Base-by-base conservation (phyloP, 2,888 invertebrate genomes). In the Diploptera punctata region DNA sequence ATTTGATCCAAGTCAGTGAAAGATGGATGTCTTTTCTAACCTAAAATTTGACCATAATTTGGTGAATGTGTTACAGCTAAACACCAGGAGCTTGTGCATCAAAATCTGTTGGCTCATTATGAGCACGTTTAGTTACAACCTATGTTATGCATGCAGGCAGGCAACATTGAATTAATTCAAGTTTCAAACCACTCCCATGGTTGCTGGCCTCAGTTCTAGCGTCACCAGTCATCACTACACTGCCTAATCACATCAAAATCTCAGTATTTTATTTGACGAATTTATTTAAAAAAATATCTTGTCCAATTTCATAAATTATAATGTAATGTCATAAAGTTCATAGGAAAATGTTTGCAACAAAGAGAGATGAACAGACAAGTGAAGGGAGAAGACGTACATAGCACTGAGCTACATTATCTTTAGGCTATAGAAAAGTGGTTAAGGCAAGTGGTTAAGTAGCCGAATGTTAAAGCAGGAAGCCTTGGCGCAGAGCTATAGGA, bases 111-210 rank as follows among this genome's bases (percentile, higher is more conserved):
- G 26, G 26, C n/a, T 57, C 31, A 29, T 57, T 57, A 57, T 24
- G 57, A 29, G 29, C 29, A 16, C 57, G 9, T 57, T 57, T 57
- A 57, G 57, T 16, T 57, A 47, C 47, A 47, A 13, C 47, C 47
- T 47, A 29, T 1, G 57, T 31, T 29, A 24, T 29, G 29, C 57
- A 57, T 16, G 5, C 7, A 24, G 29, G 57, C 26, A 26, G 29
- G n/a, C 57, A 57, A 29, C 29, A 26, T 29, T 29, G 57, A 57
- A 57, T 57, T 57, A 57, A 57, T 29, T 57, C 57, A 57, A 57
- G 29, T 57, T 57, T 57, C 26, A 57, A 57, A 57, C 57, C 57
- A 57, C 57, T 57, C 57, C 57, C 57, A 29, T 57, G 29, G 57
- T 57, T 57, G 57, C 31, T 29, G 57, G 57, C 57, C 57, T 57